Evolutionary conservation across 2,797 vertebrate genomes (phyloP).

Genomic region (Channallabes apus): DNA sequence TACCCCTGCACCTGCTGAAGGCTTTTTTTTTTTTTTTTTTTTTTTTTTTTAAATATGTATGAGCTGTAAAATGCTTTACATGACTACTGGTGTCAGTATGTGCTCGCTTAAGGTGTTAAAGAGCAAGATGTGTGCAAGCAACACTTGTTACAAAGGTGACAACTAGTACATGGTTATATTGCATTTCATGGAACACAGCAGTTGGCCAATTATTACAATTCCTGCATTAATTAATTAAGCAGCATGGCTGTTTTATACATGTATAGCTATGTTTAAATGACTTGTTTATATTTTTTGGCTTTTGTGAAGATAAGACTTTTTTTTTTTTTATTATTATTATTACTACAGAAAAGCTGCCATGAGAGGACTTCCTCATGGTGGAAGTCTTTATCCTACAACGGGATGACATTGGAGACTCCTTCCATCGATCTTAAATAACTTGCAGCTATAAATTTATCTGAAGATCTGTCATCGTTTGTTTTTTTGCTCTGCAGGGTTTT

Average conservation of each 20-base stretch:
- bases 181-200: background rate
- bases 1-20: too few relatives aligned
- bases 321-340: too few relatives aligned
- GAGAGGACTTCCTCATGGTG: background rate
- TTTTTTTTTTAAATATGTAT: too few relatives aligned
- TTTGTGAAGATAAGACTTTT: background rate
- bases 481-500: conserved; percentile 79
- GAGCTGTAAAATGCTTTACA: background rate
- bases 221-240: background rate
- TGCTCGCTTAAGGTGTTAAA: background rate
- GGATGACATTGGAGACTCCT: background rate
- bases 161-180: background rate
- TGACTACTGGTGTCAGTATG: background rate
- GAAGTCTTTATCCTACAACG: background rate
- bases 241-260: background rate
- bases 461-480: background rate
- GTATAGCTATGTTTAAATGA: background rate
- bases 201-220: background rate
- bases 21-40: background rate
- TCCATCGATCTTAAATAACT: background rate
- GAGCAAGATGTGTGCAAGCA: background rate
- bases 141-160: background rate
- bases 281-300: background rate
- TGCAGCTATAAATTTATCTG: background rate
- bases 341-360: background rate